Percentiles rank a stretch among this genome's conserved stretches.
Conservation (phyloP, 2,797 vertebrate species). For the Okamejei kenojei region DNA sequence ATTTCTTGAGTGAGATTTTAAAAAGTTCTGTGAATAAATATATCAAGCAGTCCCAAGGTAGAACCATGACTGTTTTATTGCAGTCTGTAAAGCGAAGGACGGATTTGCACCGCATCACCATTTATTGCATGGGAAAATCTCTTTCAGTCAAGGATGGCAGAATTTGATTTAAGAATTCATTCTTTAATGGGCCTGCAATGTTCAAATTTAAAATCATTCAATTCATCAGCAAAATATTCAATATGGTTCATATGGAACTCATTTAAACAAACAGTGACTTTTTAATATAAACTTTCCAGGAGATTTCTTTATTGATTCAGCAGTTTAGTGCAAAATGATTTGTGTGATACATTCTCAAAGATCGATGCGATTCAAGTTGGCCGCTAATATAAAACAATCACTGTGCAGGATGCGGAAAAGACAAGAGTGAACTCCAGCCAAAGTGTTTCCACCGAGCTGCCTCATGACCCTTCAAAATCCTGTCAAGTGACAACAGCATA, state of each 20-base stretch:
- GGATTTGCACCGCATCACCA: constrained; percentile 81
- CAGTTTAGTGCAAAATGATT: constrained; percentile 95
- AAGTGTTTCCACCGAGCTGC: constrained; percentile 55
- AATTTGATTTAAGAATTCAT: constrained; percentile 92
- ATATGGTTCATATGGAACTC: constrained; percentile 81
- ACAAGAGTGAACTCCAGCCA: constrained; percentile 67
- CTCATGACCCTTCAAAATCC: background rate
- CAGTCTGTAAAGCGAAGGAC: constrained; percentile 72
- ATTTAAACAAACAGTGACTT: constrained; percentile 79
- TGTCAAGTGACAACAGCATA: constrained; percentile 44
- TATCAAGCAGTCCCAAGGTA: constrained; percentile 68
- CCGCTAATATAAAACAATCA: constrained; percentile 77
- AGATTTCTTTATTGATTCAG: constrained; percentile 97
- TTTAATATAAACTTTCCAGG: constrained; percentile 98
- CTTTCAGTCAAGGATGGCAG: constrained; percentile 97
- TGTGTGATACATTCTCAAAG: constrained; percentile 93
- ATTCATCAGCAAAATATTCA: constrained; percentile 98
- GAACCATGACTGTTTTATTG: constrained; percentile 90
- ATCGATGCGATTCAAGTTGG: constrained; percentile 84
- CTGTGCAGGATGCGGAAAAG: constrained; percentile 53
- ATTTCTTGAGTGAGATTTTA: background rate
- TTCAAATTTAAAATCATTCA: constrained; percentile 93
- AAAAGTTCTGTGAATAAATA: constrained; percentile 51
- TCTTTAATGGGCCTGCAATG: constrained; percentile 89
- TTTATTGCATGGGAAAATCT: constrained; percentile 76